Percentiles rank a stretch among this genome's conserved stretches.
phyloP scores from a whole-genome alignment of 2,888 invertebrate genomes.

The Digitonthophagus gazella region DNA sequence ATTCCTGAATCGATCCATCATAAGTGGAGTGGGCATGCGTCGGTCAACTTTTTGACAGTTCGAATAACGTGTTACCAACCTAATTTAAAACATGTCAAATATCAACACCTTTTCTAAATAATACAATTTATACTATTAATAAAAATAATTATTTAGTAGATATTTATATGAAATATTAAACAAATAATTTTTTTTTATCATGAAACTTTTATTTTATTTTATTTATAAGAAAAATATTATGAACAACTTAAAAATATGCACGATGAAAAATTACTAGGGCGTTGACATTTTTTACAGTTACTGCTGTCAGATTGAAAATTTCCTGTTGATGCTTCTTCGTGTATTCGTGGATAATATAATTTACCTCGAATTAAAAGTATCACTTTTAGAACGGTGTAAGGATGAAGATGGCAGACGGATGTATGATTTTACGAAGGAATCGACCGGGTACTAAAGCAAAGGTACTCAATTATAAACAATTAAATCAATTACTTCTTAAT shows the following conservation, averaged over 20 bases:
- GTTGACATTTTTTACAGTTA: not conserved
- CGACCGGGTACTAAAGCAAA: slow-evolving; percentile 88
- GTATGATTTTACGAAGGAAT: slow-evolving; percentile 81
- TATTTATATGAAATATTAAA: too few relatives aligned
- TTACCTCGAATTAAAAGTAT: not conserved
- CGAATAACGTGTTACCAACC: not conserved
- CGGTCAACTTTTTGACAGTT: slow-evolving; percentile 4
- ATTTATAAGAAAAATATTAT: not conserved
- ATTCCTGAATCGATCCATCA: slow-evolving; percentile 34
- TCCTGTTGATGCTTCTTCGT: not conserved
- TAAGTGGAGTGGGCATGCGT: slow-evolving; percentile 26
- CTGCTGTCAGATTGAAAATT: not conserved
- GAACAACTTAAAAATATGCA: too few relatives aligned
- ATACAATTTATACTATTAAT: not conserved
- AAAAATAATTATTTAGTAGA: too few relatives aligned
- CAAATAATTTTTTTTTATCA: not conserved
- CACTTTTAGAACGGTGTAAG: slow-evolving; percentile 36
- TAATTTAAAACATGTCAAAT: too few relatives aligned
- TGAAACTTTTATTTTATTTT: too few relatives aligned
- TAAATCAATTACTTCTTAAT: not conserved
- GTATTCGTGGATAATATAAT: not conserved
- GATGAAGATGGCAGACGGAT: slow-evolving; percentile 84
- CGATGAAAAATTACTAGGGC: too few relatives aligned
- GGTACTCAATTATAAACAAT: slow-evolving; percentile 52
- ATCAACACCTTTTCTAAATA: too few relatives aligned